phyloP scores from a whole-genome alignment of 2,888 invertebrate genomes.

The Nomada lathburiana region DNA sequence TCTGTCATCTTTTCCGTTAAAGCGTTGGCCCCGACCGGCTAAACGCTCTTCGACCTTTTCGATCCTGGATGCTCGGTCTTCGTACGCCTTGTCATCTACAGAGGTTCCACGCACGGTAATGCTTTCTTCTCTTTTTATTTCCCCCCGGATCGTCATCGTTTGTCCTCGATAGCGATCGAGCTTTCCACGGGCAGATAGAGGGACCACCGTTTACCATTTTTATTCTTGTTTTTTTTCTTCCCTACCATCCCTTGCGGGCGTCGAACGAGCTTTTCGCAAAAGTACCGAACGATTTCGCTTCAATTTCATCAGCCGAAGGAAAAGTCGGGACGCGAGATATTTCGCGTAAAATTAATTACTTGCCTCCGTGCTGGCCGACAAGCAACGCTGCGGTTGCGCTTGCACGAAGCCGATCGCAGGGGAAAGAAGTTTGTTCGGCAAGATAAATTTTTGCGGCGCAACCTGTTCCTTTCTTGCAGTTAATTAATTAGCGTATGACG shows the following conservation, averaged over 20 bases:
- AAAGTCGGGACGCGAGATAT: slow-evolving; percentile 3
- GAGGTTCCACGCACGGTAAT: slow-evolving; percentile 21
- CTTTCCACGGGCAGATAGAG: slow-evolving; percentile 25
- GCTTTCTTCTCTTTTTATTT: slow-evolving; percentile 56
- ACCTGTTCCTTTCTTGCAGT: slow-evolving; percentile 35
- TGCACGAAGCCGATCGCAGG: slow-evolving; percentile 3
- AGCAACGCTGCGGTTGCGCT: background rate
- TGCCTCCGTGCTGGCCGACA: background rate
- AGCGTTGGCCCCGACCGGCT: background rate
- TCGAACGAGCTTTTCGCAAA: background rate
- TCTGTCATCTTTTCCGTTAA: too few relatives aligned
- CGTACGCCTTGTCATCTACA: slow-evolving; percentile 14
- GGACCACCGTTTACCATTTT: slow-evolving; percentile 5
- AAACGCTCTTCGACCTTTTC: background rate
- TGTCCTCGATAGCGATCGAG: slow-evolving; percentile 43
- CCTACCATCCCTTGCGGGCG: too few relatives aligned
- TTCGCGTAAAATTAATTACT: slow-evolving; percentile 1
- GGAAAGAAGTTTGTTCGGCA: slow-evolving; percentile 22
- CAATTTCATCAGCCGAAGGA: background rate
- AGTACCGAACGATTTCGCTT: background rate
- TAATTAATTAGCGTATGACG: slow-evolving; percentile 66
- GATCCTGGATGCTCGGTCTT: background rate
- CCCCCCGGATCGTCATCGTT: slow-evolving; percentile 54
- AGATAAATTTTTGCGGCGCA: slow-evolving; percentile 36
- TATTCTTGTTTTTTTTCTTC: background rate